Evolutionary conservation across 1,140 invertebrate species (phyloP).

Genomic region (Nephotettix cincticeps): DNA sequence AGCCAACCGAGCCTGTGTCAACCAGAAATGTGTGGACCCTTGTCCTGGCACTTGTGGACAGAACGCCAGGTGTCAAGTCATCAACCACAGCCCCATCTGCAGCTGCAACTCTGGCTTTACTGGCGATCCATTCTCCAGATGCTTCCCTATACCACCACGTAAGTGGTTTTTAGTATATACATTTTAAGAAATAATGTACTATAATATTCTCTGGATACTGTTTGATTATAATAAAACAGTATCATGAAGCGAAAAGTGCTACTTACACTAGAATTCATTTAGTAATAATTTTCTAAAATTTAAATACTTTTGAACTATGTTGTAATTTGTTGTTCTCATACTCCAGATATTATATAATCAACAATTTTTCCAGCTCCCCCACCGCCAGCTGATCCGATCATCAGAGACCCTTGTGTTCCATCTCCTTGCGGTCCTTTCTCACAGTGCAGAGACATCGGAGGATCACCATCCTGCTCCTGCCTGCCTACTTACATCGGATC

Average conservation of each 20-base stretch:
- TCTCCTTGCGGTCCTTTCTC: conserved; percentile 69
- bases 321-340: too few relatives aligned
- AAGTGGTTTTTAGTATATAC: too few relatives aligned
- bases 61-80: conserved; percentile 54
- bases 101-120: conserved; percentile 48
- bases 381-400: conserved; percentile 41
- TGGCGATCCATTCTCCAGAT: conserved; percentile 52
- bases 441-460: conserved; percentile 58
- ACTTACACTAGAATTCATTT: too few relatives aligned
- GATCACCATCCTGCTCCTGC: conserved; percentile 62
- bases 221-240: too few relatives aligned
- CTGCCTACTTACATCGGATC: conserved; percentile 56
- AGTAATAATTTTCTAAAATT: too few relatives aligned
- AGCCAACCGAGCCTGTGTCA: conserved; percentile 57
- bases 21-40: conserved; percentile 59
- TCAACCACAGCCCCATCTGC: conserved; percentile 55
- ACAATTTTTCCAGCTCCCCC: conserved; percentile 35
- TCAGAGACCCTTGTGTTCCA: conserved; percentile 63
- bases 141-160: conserved; percentile 39
- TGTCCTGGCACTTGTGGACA: conserved; percentile 59
- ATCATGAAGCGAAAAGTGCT: too few relatives aligned
- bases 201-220: too few relatives aligned
- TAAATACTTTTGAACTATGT: too few relatives aligned
- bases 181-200: too few relatives aligned
- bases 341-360: too few relatives aligned